Conservation (phyloP, 2,113 vertebrate genomes). For the Gnathonemus longibarbis region DNA sequence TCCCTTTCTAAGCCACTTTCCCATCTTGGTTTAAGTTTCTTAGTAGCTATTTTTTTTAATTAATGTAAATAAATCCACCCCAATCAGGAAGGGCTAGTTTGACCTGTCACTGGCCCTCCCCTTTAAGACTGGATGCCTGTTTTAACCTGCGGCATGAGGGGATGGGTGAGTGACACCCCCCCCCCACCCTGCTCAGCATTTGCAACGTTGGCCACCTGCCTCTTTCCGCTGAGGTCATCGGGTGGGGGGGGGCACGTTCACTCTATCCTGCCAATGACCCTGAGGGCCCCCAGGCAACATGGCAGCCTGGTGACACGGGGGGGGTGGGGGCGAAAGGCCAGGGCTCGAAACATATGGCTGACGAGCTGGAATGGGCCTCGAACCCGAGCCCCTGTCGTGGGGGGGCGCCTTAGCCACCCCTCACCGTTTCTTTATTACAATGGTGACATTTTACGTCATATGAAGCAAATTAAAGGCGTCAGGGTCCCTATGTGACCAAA, state of each 20-base stretch:
- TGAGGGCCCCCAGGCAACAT: not conserved
- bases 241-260: not conserved
- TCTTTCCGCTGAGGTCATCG: not conserved
- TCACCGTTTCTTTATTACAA: not conserved
- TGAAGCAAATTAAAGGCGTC: not conserved
- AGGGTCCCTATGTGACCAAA: not conserved
- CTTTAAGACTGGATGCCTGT: not conserved
- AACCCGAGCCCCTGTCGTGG: not conserved
- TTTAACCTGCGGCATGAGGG: not conserved
- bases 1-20: not conserved
- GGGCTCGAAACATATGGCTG: not conserved
- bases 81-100: not conserved
- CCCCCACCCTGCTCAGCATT: not conserved
- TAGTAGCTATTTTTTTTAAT: not conserved
- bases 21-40: not conserved
- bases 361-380: not conserved
- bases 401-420: not conserved
- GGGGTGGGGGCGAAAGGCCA: not conserved
- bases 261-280: not conserved
- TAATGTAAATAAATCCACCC: not conserved
- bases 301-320: not conserved
- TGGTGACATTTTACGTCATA: not conserved
- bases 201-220: not conserved
- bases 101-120: not conserved
- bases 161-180: not conserved